phyloP scores from a whole-genome alignment of 1,140 invertebrate species.

The Aporrectodea caliginosa region DNA sequence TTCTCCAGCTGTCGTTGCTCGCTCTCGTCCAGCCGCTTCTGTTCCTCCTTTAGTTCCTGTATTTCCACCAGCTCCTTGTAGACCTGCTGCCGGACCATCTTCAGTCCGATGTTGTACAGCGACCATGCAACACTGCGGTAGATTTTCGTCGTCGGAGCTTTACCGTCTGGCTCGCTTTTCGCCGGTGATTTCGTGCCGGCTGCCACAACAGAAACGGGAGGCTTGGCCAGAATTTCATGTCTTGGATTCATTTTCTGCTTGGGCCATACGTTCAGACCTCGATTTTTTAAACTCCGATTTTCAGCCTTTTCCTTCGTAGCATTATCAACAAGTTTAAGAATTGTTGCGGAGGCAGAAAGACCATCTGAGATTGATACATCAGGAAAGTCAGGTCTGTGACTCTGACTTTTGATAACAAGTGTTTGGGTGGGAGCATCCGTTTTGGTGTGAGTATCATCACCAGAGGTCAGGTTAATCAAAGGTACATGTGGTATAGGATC shows the following conservation, averaged over 20 bases:
- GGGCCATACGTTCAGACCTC: too few species aligned
- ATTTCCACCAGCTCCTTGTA: slow-evolving; percentile 28
- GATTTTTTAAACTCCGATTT: background rate
- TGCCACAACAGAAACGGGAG: background rate
- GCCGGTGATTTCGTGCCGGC: background rate
- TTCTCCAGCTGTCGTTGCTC: slow-evolving; percentile 26
- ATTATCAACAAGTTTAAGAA: background rate
- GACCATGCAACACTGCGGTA: background rate
- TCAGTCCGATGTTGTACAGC: slow-evolving; percentile 16
- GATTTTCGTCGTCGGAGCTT: background rate
- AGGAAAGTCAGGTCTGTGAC: too few species aligned
- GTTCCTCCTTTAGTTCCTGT: slow-evolving; percentile 10
- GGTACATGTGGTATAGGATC: too few species aligned
- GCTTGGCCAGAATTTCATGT: background rate
- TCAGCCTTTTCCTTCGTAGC: background rate
- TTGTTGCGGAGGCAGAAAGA: background rate
- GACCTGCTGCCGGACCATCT: slow-evolving; percentile 23
- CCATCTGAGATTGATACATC: too few species aligned
- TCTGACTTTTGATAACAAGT: too few species aligned
- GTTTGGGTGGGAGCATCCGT: too few species aligned
- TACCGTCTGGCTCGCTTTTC: background rate
- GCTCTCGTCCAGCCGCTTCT: slow-evolving; percentile 17
- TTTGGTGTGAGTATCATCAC: too few species aligned
- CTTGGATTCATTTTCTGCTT: too few species aligned
- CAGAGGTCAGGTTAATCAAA: too few species aligned